These are phyloP conservation scores for Onthophagus taurus DNA, from an alignment of 1,140 invertebrate species.

Conservation along the genomic window DNA sequence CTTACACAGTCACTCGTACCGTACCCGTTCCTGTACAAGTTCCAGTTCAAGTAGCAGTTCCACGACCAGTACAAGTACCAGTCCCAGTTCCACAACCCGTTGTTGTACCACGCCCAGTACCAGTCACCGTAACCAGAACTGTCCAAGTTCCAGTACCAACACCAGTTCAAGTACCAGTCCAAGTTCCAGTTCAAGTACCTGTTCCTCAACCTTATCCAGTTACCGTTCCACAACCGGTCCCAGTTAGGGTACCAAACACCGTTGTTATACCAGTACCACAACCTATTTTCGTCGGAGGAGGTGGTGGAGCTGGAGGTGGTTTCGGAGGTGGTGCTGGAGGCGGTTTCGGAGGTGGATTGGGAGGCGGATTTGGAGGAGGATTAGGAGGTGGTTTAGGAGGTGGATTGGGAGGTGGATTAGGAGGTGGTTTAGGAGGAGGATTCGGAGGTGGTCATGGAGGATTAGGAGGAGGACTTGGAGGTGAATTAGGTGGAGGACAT, in stretches of 20 bases:
- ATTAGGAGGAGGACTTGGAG: constrained; percentile 8
- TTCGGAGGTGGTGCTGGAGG: constrained; percentile 16
- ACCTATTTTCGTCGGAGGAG: constrained; percentile 30
- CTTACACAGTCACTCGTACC: constrained; percentile 22
- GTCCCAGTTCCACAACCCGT: constrained; percentile 18
- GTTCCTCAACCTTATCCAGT: constrained; percentile 29
- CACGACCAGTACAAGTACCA: constrained; percentile 11
- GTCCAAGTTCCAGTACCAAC: constrained; percentile 18
- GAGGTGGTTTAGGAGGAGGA: constrained; percentile 16
- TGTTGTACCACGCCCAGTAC: constrained; percentile 10
- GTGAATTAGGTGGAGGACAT: constrained; percentile 8
- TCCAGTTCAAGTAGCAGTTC: not conserved
- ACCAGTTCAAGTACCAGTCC: constrained; percentile 17
- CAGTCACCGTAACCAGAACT: constrained; percentile 7
- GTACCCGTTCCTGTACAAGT: constrained; percentile 1
- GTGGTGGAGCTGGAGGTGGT: constrained; percentile 21
- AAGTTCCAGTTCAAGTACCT: constrained; percentile 17
- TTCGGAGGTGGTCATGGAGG: constrained; percentile 17
- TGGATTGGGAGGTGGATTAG: constrained; percentile 10
- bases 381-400: too few species aligned
- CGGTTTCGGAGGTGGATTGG: constrained; percentile 11
- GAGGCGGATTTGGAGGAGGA: constrained; percentile 16
- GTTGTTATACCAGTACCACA: constrained; percentile 32
- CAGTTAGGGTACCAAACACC: constrained; percentile 27
- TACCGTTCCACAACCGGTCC: constrained; percentile 24